These are phyloP conservation scores for Chrysemys picta DNA, from an alignment of 2,113 vertebrate species.

Conservation along the genomic window DNA sequence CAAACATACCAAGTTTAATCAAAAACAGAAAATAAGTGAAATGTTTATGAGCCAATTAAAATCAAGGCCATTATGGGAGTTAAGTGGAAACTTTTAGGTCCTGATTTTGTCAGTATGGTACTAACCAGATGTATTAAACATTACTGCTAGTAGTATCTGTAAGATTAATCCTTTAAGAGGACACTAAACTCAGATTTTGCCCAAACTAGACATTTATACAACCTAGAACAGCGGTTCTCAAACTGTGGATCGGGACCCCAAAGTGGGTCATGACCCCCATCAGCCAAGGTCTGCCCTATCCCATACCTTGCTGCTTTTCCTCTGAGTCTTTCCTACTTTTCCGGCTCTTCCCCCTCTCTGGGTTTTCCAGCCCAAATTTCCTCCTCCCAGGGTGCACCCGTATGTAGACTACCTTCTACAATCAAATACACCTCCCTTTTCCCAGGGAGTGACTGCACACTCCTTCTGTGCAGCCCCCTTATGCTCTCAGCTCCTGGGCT, in stretches of 20 bases:
- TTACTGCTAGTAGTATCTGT: not conserved
- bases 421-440: too few species aligned
- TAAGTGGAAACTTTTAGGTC: not conserved
- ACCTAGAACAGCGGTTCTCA: not conserved
- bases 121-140: not conserved
- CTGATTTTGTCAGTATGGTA: not conserved
- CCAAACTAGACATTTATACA: not conserved
- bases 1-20: not conserved
- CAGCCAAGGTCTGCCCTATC: too few species aligned
- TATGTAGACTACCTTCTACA: too few species aligned
- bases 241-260: too few species aligned
- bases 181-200: not conserved
- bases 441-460: too few species aligned
- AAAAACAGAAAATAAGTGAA: not conserved
- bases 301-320: too few species aligned
- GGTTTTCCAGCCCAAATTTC: too few species aligned
- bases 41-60: not conserved
- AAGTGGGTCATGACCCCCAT: too few species aligned
- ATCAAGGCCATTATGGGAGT: not conserved
- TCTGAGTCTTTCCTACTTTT: too few species aligned
- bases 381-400: too few species aligned
- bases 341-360: too few species aligned
- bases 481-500: not conserved
- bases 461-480: too few species aligned
- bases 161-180: not conserved